These are phyloP conservation scores for Muricea muricata DNA, from an alignment of 92 coral and sea anemone genomes.

Conservation along the genomic window DNA sequence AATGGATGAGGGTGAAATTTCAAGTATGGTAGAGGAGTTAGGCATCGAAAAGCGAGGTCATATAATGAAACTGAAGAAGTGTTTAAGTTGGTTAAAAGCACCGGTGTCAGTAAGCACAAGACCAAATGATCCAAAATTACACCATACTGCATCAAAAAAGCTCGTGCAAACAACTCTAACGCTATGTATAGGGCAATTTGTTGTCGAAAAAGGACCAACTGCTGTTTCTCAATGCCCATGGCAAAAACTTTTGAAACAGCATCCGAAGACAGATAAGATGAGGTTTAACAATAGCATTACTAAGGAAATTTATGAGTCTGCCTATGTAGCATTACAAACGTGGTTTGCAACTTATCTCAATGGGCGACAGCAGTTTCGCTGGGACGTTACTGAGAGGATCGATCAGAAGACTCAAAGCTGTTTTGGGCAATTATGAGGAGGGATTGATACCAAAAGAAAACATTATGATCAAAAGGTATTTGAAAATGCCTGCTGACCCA, in stretches of 20 bases:
- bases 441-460: slow-evolving; percentile 46
- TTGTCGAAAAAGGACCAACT: slow-evolving; percentile 9
- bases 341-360: slow-evolving; percentile 21
- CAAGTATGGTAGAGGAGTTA: neutral
- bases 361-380: slow-evolving; percentile 28
- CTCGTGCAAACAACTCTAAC: slow-evolving; percentile 1
- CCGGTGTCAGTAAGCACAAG: neutral
- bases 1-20: neutral
- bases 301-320: slow-evolving; percentile 29
- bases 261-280: slow-evolving; percentile 35
- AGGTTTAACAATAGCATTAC: slow-evolving; percentile 19
- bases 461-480: slow-evolving; percentile 20
- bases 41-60: slow-evolving; percentile 34
- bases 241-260: slow-evolving; percentile 25
- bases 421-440: slow-evolving; percentile 22
- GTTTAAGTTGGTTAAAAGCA: slow-evolving; percentile 20
- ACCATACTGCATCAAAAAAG: no score
- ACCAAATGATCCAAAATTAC: slow-evolving; percentile 29
- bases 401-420: neutral
- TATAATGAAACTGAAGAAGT: slow-evolving; percentile 13
- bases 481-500: slow-evolving; percentile 12
- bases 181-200: slow-evolving; percentile 4
- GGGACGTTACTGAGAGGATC: slow-evolving; percentile 18
- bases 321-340: slow-evolving; percentile 17
- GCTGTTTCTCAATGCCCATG: slow-evolving; percentile 9